Evolutionary conservation across 2,797 vertebrate species (phyloP).

Genomic region (Rallus crepitans): DNA sequence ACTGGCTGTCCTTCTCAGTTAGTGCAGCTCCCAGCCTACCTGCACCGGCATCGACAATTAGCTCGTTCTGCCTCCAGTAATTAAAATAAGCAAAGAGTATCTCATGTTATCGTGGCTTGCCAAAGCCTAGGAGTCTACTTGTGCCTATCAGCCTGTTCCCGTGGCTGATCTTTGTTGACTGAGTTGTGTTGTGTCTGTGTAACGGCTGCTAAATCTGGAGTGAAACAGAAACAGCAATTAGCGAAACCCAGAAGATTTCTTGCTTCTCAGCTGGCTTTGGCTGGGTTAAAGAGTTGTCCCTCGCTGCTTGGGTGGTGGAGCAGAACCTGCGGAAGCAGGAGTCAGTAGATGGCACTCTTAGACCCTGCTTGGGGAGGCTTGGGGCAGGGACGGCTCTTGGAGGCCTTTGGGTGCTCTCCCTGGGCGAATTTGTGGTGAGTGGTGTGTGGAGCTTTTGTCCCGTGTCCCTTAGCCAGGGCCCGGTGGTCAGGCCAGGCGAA

Average conservation of each 20-base stretch:
- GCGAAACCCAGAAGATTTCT: neutral
- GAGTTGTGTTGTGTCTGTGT: neutral
- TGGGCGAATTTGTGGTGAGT: rapidly evolving
- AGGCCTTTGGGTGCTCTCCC: neutral
- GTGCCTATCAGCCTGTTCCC: neutral
- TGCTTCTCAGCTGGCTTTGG: neutral
- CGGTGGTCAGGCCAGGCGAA: neutral
- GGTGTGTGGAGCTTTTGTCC: neutral
- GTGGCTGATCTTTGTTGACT: neutral
- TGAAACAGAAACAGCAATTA: neutral
- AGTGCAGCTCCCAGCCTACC: neutral
- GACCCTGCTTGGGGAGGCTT: neutral
- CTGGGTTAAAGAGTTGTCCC: neutral
- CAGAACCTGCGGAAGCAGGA: neutral
- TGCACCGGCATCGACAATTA: neutral
- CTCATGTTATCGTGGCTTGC: rapidly evolving
- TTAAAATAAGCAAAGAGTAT: neutral
- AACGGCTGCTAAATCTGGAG: neutral
- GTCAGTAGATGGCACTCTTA: constrained; percentile 41
- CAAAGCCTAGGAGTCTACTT: neutral
- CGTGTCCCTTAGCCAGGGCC: neutral
- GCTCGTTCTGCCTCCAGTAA: neutral
- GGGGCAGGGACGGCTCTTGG: neutral
- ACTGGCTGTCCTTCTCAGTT: neutral
- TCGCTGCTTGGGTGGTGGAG: neutral